These are phyloP conservation scores for Andrena dorsata DNA, from an alignment of 2,888 invertebrate genomes.

Conservation along the genomic window DNA sequence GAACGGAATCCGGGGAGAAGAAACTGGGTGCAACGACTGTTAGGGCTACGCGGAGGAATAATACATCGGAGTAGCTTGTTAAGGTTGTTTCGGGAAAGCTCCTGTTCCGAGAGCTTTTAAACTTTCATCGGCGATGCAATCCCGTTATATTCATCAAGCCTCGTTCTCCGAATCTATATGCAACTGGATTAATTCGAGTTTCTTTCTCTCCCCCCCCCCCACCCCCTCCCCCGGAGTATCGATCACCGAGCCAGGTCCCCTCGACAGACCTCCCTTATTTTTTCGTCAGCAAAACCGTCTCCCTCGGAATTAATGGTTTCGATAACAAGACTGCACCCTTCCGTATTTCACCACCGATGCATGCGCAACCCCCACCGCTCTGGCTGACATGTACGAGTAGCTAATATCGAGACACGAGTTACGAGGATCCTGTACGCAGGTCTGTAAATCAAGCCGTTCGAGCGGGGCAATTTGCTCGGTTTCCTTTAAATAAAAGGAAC, in stretches of 20 bases:
- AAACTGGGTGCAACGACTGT: no score
- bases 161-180: neutral
- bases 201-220: neutral
- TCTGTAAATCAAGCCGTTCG: slow-evolving; percentile 37
- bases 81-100: neutral
- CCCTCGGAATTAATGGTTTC: slow-evolving; percentile 37
- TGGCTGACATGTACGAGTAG: neutral
- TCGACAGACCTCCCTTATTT: slow-evolving; percentile 1
- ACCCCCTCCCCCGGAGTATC: slow-evolving; percentile 12
- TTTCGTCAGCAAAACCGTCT: slow-evolving; percentile 27
- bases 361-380: neutral
- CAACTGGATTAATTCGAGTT: slow-evolving; percentile 10
- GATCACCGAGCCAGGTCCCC: slow-evolving; percentile 9
- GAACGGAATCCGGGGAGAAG: slow-evolving; percentile 1
- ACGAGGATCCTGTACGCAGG: slow-evolving; percentile 27
- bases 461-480: slow-evolving; percentile 38
- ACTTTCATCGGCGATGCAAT: slow-evolving; percentile 3
- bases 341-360: slow-evolving; percentile 38
- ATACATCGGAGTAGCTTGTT: slow-evolving; percentile 5
- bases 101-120: neutral
- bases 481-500: slow-evolving; percentile 45
- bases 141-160: neutral
- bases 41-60: neutral
- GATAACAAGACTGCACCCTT: slow-evolving; percentile 27
- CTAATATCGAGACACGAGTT: slow-evolving; percentile 49